phyloP scores from a whole-genome alignment of 2,888 invertebrate genomes.

The Dolichomitus sp. region DNA sequence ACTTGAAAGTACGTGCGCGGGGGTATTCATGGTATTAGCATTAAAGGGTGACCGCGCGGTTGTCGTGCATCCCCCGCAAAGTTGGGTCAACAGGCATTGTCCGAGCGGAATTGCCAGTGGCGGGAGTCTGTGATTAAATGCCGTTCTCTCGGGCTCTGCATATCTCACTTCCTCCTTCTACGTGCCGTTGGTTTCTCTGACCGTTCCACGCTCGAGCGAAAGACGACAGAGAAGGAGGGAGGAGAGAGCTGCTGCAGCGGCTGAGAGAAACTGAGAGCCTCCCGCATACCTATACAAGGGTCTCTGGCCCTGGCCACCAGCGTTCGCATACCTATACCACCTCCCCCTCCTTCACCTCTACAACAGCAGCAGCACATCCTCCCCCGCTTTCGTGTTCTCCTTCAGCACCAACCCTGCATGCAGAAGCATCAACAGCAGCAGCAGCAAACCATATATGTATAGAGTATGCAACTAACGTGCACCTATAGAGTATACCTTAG shows the following conservation, averaged over 20 bases:
- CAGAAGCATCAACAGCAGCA: constrained; percentile 50
- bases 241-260: constrained; percentile 28
- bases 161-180: constrained; percentile 26
- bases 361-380: constrained; percentile 18
- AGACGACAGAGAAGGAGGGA: constrained; percentile 27
- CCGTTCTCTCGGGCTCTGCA: constrained; percentile 49
- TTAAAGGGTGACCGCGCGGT: constrained; percentile 69
- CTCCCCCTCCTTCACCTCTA: constrained; percentile 35
- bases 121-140: constrained; percentile 75
- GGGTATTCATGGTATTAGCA: constrained; percentile 64
- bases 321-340: constrained; percentile 74
- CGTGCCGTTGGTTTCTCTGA: background rate
- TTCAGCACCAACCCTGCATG: constrained; percentile 20
- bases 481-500: constrained; percentile 9
- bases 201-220: constrained; percentile 42
- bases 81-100: constrained; percentile 57
- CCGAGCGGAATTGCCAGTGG: constrained; percentile 77
- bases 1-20: background rate
- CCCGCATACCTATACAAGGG: constrained; percentile 72
- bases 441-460: constrained; percentile 41
- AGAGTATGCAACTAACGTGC: constrained; percentile 13
- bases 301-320: constrained; percentile 29
- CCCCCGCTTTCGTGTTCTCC: constrained; percentile 40
- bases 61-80: constrained; percentile 48
- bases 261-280: constrained; percentile 49